These are phyloP conservation scores for Istiophorus platypterus DNA, from an alignment of 2,113 vertebrate species.

Conservation along the genomic window DNA sequence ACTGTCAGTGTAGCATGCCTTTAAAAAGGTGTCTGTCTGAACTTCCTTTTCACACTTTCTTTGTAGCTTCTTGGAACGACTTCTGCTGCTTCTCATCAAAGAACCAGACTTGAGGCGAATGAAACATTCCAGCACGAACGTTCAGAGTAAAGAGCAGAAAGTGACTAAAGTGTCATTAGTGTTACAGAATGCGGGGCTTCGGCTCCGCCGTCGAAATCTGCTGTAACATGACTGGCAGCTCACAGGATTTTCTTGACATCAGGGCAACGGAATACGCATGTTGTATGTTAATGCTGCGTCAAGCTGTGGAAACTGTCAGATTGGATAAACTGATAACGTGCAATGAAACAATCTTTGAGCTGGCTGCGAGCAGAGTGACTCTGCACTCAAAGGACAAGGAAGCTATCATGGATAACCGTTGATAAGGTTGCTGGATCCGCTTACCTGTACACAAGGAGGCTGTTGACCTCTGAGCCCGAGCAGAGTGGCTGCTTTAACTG, in stretches of 20 bases:
- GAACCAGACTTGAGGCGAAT: slow-evolving; percentile 17
- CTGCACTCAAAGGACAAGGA: slow-evolving; percentile 23
- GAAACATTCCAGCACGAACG: slow-evolving; percentile 30
- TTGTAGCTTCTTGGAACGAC: slow-evolving; percentile 34
- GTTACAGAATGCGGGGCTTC: slow-evolving; percentile 7
- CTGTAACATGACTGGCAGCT: slow-evolving; percentile 33
- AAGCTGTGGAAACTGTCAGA: slow-evolving; percentile 64
- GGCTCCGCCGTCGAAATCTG: slow-evolving; percentile 2
- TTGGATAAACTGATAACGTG: slow-evolving; percentile 67
- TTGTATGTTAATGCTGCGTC: slow-evolving; percentile 50
- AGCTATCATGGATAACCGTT: slow-evolving; percentile 28
- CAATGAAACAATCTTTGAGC: slow-evolving; percentile 43
- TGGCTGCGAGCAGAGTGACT: slow-evolving; percentile 23
- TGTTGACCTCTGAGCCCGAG: slow-evolving; percentile 69
- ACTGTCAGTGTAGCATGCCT: slow-evolving; percentile 28
- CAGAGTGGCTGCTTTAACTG: slow-evolving; percentile 52
- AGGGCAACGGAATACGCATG: slow-evolving; percentile 30
- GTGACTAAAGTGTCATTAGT: slow-evolving; percentile 2
- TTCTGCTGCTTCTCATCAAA: slow-evolving; percentile 45
- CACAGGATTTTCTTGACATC: slow-evolving; percentile 39
- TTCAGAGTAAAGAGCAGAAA: slow-evolving; percentile 30
- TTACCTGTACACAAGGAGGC: slow-evolving; percentile 48
- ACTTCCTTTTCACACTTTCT: slow-evolving; percentile 15
- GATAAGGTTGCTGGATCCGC: slow-evolving; percentile 52
- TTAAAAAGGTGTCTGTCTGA: slow-evolving; percentile 58